phyloP scores from a whole-genome alignment of 1,140 invertebrate species.

The Drosophila punjabiensis region DNA sequence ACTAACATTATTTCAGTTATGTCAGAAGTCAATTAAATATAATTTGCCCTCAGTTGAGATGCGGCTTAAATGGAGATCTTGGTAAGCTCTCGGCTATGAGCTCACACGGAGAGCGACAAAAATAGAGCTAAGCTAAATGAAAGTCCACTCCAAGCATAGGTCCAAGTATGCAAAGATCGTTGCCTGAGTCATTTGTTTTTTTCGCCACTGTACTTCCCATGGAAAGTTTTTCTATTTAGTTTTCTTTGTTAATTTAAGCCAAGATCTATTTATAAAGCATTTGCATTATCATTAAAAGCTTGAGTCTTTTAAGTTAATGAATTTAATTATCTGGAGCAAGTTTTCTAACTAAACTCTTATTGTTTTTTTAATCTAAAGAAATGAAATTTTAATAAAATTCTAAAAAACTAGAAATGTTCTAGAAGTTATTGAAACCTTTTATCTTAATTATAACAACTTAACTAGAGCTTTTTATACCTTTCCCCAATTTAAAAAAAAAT shows the following conservation, averaged over 20 bases:
- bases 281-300: too few relatives aligned
- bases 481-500: not conserved
- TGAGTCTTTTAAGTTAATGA: not conserved
- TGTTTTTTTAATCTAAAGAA: not conserved
- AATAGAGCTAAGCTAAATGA: constrained; percentile 32
- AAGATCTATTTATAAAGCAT: not conserved
- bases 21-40: constrained; percentile 66
- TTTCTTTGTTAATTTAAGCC: not conserved
- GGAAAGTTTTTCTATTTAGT: constrained; percentile 7
- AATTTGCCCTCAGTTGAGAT: constrained; percentile 57
- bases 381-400: too few relatives aligned
- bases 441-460: too few relatives aligned
- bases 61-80: constrained; percentile 31
- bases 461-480: too few relatives aligned
- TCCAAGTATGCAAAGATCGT: constrained; percentile 59
- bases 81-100: constrained; percentile 27
- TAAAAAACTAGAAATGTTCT: too few relatives aligned
- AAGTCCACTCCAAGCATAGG: constrained; percentile 51
- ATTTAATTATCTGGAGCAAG: not conserved
- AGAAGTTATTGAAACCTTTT: too few relatives aligned
- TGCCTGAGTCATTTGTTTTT: constrained; percentile 68
- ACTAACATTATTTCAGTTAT: constrained; percentile 59
- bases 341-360: accelerated
- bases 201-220: not conserved
- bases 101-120: constrained; percentile 27